These are phyloP conservation scores for Chrysina gloriosa DNA, from an alignment of 2,888 invertebrate genomes.

Conservation along the genomic window DNA sequence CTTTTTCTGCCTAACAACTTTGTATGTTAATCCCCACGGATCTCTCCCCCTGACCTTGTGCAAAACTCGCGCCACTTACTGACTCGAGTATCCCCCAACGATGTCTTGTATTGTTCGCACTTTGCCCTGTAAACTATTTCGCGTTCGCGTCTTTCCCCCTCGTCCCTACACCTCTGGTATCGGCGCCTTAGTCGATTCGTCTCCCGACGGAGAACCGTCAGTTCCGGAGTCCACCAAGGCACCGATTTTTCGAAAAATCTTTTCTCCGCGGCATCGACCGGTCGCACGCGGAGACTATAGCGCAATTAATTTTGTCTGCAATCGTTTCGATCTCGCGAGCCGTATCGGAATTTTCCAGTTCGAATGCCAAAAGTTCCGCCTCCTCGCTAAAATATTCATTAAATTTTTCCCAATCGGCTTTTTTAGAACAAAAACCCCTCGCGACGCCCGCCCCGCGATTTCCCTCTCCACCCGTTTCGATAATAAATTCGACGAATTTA, in stretches of 20 bases:
- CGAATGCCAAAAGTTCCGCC: background rate
- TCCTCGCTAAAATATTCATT: background rate
- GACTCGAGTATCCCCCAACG: background rate
- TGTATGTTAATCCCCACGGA: slow-evolving; percentile 43
- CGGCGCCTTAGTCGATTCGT: slow-evolving; percentile 4
- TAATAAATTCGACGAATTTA: background rate
- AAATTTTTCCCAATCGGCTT: background rate
- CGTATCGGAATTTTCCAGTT: background rate
- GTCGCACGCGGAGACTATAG: slow-evolving; percentile 20
- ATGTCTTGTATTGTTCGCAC: slow-evolving; percentile 19
- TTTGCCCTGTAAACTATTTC: background rate
- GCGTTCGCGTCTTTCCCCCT: background rate
- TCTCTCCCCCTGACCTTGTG: slow-evolving; percentile 22
- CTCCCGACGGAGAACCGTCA: slow-evolving; percentile 16
- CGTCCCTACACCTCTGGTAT: background rate
- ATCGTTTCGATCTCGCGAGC: background rate
- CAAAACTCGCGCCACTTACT: slow-evolving; percentile 41
- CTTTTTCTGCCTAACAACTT: slow-evolving; percentile 2
- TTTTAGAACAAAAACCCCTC: slow-evolving; percentile 4
- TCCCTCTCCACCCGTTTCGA: background rate
- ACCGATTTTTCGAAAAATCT: slow-evolving; percentile 23
- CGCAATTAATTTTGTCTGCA: slow-evolving; percentile 14
- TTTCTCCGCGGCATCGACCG: slow-evolving; percentile 29
- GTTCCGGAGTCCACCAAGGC: slow-evolving; percentile 44
- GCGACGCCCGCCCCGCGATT: background rate